Percentiles rank a stretch among this genome's conserved stretches.
These are phyloP conservation scores for Tanypteryx hageni DNA, from an alignment of 2,888 invertebrate genomes.

Conservation along the genomic window DNA sequence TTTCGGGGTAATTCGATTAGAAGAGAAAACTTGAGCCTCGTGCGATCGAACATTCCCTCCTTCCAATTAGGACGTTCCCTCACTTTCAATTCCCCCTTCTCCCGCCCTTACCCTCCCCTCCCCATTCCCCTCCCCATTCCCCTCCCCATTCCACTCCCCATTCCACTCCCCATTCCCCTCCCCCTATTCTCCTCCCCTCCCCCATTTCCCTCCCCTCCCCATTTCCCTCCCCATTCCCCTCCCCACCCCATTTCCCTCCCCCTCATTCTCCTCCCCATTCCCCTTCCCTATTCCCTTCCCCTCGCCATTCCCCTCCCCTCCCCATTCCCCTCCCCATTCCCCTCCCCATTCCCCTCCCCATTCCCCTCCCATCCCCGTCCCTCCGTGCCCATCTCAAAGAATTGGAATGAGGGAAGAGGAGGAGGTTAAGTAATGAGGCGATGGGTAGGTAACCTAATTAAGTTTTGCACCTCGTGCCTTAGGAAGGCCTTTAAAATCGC, in stretches of 20 bases:
- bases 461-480: constrained; percentile 8
- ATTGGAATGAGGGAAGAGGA: not conserved
- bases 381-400: constrained; percentile 21
- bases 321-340: not conserved
- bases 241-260: not conserved
- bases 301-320: too few species aligned
- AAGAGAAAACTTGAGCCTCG: not conserved
- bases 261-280: too few species aligned
- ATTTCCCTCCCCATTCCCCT: too few species aligned
- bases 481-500: constrained; percentile 17
- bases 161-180: not conserved
- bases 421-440: constrained; percentile 22
- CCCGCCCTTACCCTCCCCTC: too few species aligned
- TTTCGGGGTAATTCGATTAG: not conserved
- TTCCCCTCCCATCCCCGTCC: constrained; percentile 23
- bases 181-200: constrained; percentile 2
- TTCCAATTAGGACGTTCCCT: not conserved
- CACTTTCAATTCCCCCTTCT: not conserved
- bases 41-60: not conserved
- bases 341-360: constrained; percentile 31
- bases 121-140: too few species aligned
- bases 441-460: constrained; percentile 8
- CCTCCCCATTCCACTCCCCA: not conserved
- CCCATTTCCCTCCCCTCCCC: constrained; percentile 20
- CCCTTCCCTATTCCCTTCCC: too few species aligned